Conservation (phyloP, 2,113 vertebrate species). For the Nothobranchius kuhntae region DNA sequence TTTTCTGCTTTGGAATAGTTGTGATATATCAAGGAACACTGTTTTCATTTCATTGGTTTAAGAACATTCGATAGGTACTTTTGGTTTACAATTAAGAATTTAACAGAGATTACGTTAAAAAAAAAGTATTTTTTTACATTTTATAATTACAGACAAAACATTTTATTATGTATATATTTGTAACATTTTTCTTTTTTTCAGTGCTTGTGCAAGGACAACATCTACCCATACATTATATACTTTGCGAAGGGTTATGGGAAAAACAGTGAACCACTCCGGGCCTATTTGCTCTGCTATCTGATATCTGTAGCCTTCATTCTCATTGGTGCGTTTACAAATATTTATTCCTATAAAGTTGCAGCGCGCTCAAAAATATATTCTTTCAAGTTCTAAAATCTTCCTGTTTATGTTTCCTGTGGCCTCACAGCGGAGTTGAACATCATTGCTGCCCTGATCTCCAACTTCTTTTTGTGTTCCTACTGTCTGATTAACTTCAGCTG, state of each 20-base stretch:
- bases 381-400: background rate
- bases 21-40: no score
- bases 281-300: constrained; percentile 77
- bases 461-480: constrained; percentile 83
- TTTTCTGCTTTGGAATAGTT: no score
- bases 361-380: background rate
- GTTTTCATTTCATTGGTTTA: no score
- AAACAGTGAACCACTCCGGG: constrained; percentile 76
- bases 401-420: background rate
- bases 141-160: no score
- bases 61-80: no score
- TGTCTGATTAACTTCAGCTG: constrained; percentile 84
- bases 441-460: constrained; percentile 79
- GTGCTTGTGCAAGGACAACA: constrained; percentile 81
- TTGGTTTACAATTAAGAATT: no score
- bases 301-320: constrained; percentile 79
- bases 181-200: constrained; percentile 28
- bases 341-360: background rate
- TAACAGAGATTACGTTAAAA: no score
- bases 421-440: constrained; percentile 73
- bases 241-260: constrained; percentile 82
- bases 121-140: no score
- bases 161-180: background rate
- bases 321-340: constrained; percentile 67
- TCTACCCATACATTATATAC: constrained; percentile 79